These are phyloP conservation scores for Borostomias antarcticus DNA, from an alignment of 2,797 vertebrate species.

Conservation along the genomic window DNA sequence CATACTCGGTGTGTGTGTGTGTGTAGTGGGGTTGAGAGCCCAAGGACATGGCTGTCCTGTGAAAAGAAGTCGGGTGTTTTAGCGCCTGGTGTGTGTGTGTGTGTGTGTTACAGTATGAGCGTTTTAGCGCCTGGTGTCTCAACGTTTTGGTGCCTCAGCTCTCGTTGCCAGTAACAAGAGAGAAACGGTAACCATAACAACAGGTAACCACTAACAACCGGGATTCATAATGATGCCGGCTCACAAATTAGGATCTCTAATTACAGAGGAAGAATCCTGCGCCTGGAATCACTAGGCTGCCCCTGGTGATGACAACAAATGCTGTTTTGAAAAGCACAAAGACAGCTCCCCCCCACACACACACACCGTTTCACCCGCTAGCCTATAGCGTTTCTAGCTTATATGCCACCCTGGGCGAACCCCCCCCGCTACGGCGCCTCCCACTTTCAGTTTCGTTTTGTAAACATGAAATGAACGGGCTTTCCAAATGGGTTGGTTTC, in stretches of 20 bases:
- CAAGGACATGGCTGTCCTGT: slow-evolving; percentile 17
- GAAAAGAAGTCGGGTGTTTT: neutral
- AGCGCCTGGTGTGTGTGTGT: slow-evolving; percentile 37
- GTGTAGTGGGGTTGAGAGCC: neutral
- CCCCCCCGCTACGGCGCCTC: too few relatives aligned
- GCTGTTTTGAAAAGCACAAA: slow-evolving; percentile 15
- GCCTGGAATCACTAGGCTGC: slow-evolving; percentile 52
- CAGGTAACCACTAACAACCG: slow-evolving; percentile 80
- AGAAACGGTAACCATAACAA: slow-evolving; percentile 79
- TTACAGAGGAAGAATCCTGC: slow-evolving; percentile 65
- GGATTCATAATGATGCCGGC: slow-evolving; percentile 60
- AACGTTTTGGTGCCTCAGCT: slow-evolving; percentile 53
- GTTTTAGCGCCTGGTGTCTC: slow-evolving; percentile 35
- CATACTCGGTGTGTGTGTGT: neutral
- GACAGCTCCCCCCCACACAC: neutral
- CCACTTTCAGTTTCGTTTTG: too few relatives aligned
- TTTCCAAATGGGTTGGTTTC: too few relatives aligned
- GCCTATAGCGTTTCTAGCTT: too few relatives aligned
- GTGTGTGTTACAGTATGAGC: slow-evolving; percentile 49
- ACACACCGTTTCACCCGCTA: neutral
- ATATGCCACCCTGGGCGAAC: too few relatives aligned
- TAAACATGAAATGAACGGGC: too few relatives aligned
- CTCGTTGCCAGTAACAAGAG: slow-evolving; percentile 59
- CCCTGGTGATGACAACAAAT: slow-evolving; percentile 45
- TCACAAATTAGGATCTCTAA: slow-evolving; percentile 67